These are phyloP conservation scores for Temnothorax curvispinosus DNA, from an alignment of 1,140 invertebrate species.

Conservation along the genomic window DNA sequence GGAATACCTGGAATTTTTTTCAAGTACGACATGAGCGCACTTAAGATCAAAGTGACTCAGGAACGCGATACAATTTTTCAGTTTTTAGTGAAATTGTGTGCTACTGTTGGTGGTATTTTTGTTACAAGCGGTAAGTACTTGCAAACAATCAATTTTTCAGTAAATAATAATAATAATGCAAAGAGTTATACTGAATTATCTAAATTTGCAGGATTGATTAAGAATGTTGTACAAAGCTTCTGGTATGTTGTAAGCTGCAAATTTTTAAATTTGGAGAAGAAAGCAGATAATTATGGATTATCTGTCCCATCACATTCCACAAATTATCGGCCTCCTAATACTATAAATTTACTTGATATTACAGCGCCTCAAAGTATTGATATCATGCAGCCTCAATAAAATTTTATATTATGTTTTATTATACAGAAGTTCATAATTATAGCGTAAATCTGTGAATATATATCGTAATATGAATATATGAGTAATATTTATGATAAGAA, in stretches of 20 bases:
- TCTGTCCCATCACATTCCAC: slow-evolving; percentile 7
- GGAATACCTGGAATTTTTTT: slow-evolving; percentile 97
- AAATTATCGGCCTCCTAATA: slow-evolving; percentile 44
- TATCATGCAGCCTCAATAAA: slow-evolving; percentile 75
- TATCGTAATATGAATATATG: too few relatives aligned
- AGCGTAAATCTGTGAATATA: background rate
- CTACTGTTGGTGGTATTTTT: slow-evolving; percentile 96
- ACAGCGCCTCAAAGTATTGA: slow-evolving; percentile 69
- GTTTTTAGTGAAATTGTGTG: slow-evolving; percentile 95
- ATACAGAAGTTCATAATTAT: background rate
- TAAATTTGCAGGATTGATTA: slow-evolving; percentile 82
- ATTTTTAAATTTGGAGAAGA: slow-evolving; percentile 67
- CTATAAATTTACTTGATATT: slow-evolving; percentile 77
- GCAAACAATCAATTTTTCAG: background rate
- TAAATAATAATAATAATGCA: slow-evolving; percentile 25
- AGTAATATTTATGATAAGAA: background rate
- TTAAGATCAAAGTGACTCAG: slow-evolving; percentile 94
- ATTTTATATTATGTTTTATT: slow-evolving; percentile 14
- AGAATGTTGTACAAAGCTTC: slow-evolving; percentile 82
- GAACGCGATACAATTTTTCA: slow-evolving; percentile 92
- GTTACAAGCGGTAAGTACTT: slow-evolving; percentile 89
- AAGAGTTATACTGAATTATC: slow-evolving; percentile 32
- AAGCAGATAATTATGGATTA: slow-evolving; percentile 45
- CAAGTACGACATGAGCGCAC: slow-evolving; percentile 96
- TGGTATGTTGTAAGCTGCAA: slow-evolving; percentile 82